Conservation (phyloP, 2,797 vertebrate species). For the Avahi laniger region DNA sequence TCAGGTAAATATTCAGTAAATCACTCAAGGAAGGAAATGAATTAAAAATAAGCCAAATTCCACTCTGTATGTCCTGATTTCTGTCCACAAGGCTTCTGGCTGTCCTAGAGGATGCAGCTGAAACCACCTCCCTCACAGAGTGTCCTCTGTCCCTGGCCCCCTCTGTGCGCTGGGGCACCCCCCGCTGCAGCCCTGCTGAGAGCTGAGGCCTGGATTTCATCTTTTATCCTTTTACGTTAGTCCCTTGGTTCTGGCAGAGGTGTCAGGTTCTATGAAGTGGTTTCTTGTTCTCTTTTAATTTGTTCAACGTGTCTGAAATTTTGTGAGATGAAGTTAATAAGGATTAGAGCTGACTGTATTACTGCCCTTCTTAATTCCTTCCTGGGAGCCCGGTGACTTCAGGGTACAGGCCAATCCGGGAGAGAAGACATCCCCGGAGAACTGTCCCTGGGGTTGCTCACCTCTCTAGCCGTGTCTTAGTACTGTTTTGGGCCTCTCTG, state of each 20-base stretch:
- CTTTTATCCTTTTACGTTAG: not conserved
- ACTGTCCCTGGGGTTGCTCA: not conserved
- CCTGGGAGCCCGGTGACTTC: not conserved
- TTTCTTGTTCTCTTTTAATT: not conserved
- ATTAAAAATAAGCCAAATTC: not conserved
- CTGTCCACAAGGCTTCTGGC: not conserved
- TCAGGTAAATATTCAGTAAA: slow-evolving; percentile 7
- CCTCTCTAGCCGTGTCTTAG: not conserved
- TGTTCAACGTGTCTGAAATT: not conserved
- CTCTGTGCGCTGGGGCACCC: not conserved
- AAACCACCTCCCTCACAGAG: fast-evolving
- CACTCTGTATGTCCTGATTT: not conserved
- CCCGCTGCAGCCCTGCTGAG: too few species aligned
- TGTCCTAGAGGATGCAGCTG: not conserved
- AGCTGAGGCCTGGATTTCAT: not conserved
- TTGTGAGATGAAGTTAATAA: slow-evolving; percentile 10
- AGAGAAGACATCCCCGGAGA: not conserved
- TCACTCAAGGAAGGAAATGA: slow-evolving; percentile 3
- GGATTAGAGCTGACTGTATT: not conserved
- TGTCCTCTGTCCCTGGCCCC: not conserved
- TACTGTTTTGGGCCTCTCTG: not conserved
- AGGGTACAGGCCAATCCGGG: not conserved
- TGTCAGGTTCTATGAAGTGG: not conserved
- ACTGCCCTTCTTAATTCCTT: not conserved
- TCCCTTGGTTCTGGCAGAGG: slow-evolving; percentile 15